Evolutionary conservation across 2,113 vertebrate species (phyloP).

Genomic region (Pterocles burchelli): DNA sequence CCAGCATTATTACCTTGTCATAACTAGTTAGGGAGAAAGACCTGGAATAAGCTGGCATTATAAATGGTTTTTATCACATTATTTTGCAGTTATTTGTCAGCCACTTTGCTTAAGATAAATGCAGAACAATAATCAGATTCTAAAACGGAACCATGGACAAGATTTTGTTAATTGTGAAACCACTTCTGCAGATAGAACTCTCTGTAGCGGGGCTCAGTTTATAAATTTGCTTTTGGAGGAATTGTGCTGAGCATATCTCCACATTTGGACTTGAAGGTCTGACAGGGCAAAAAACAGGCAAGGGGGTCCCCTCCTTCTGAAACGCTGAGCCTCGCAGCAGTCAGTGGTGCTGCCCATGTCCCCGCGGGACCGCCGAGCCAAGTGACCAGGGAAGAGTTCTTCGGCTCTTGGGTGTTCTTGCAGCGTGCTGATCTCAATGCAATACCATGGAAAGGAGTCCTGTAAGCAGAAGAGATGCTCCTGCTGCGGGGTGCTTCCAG

Average conservation of each 20-base stretch:
- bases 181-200: neutral
- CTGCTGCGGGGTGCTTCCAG: neutral
- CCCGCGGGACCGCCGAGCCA: neutral
- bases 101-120: constrained; percentile 96
- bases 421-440: rapidly evolving
- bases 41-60: constrained; percentile 85
- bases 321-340: rapidly evolving
- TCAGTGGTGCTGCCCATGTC: neutral
- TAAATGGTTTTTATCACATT: constrained; percentile 98
- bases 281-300: neutral
- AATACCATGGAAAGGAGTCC: rapidly evolving
- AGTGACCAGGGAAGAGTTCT: too few species aligned
- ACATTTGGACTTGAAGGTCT: neutral
- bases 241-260: neutral
- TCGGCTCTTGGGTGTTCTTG: rapidly evolving
- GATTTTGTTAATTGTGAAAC: constrained; percentile 70
- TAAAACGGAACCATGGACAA: constrained; percentile 72
- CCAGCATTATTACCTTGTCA: constrained; percentile 99
- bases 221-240: neutral
- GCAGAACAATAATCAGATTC: constrained; percentile 88
- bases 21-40: constrained; percentile 96
- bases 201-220: neutral
- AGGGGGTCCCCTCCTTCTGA: rapidly evolving
- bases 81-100: constrained; percentile 94
- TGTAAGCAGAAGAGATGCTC: neutral